These are phyloP conservation scores for Lepidurus arcticus DNA, from an alignment of 1,140 invertebrate species.

Conservation along the genomic window DNA sequence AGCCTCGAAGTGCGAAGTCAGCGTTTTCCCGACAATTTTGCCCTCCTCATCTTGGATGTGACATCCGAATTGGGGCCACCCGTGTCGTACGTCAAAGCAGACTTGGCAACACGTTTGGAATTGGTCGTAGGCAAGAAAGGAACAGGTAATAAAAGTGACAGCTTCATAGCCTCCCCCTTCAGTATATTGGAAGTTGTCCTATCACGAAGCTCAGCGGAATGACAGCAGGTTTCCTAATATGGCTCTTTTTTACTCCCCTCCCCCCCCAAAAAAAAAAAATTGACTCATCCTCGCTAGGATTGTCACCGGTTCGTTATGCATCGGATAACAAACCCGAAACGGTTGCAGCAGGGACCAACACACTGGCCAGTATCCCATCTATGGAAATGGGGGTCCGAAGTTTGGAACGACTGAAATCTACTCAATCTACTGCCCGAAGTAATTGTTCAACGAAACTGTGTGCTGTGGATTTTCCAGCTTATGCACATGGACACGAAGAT, in stretches of 20 bases:
- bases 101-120: slow-evolving; percentile 25
- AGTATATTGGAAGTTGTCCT: too few species aligned
- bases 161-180: background rate
- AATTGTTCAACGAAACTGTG: background rate
- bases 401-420: slow-evolving; percentile 28
- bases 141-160: slow-evolving; percentile 12
- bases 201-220: too few species aligned
- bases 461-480: too few species aligned
- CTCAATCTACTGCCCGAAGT: slow-evolving; percentile 5
- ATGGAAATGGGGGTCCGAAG: slow-evolving; percentile 30
- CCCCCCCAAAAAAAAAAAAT: too few species aligned
- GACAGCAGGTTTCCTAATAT: too few species aligned
- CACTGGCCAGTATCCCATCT: background rate
- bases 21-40: slow-evolving; percentile 30
- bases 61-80: slow-evolving; percentile 34
- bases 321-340: background rate
- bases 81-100: slow-evolving; percentile 34
- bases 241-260: background rate
- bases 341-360: slow-evolving; percentile 23
- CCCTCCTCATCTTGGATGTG: slow-evolving; percentile 32
- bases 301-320: slow-evolving; percentile 10
- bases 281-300: background rate
- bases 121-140: slow-evolving; percentile 23
- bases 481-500: background rate
- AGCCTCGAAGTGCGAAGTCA: slow-evolving; percentile 32